phyloP scores from a whole-genome alignment of 2,888 invertebrate genomes.

The Athalia circularis region DNA sequence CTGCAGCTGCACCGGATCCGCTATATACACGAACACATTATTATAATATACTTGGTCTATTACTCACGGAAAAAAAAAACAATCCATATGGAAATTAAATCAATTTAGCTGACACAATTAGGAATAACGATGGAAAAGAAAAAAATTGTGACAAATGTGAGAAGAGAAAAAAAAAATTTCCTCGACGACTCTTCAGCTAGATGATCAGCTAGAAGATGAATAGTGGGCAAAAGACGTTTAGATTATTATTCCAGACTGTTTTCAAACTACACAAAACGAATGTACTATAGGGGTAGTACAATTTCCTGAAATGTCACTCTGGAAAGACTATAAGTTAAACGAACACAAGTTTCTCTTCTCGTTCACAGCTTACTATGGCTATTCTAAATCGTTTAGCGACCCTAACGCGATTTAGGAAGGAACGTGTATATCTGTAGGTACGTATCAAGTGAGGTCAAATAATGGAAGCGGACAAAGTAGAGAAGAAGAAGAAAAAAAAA shows the following conservation, averaged over 20 bases:
- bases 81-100: background rate
- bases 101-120: background rate
- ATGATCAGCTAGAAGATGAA: background rate
- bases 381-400: conserved; percentile 37
- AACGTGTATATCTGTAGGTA: no score
- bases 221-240: background rate
- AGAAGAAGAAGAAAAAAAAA: no score
- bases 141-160: background rate
- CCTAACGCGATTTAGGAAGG: background rate
- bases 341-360: background rate
- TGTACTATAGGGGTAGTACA: background rate
- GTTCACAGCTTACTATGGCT: background rate
- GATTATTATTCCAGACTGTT: background rate
- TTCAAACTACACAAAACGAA: background rate
- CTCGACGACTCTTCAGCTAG: background rate
- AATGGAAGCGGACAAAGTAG: no score
- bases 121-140: background rate
- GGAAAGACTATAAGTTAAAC: no score
- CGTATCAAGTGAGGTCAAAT: conserved; percentile 6
- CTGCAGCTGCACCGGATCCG: background rate
- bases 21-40: background rate
- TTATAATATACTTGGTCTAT: background rate
- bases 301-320: conserved; percentile 36
- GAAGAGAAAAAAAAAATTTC: background rate
- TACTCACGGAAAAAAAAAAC: no score